These are phyloP conservation scores for Bilobella aurantiaca DNA, from an alignment of 1,140 invertebrate genomes.

Conservation along the genomic window DNA sequence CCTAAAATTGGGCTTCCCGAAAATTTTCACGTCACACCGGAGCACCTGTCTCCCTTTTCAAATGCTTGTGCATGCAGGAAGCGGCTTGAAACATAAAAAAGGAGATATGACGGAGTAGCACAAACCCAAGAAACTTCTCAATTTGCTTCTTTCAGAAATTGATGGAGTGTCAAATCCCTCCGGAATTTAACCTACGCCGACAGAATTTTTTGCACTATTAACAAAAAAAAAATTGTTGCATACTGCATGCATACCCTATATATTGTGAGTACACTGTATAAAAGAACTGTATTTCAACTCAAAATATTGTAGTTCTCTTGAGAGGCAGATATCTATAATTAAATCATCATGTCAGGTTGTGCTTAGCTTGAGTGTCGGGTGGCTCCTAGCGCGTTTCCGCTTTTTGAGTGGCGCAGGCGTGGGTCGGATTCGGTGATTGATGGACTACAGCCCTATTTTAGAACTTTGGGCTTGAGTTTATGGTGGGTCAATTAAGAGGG, in stretches of 20 bases:
- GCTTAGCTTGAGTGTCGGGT: too few species aligned
- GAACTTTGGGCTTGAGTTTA: not conserved
- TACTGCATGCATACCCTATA: too few species aligned
- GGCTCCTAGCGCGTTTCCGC: too few species aligned
- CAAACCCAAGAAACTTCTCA: not conserved
- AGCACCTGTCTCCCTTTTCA: not conserved
- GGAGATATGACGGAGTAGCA: not conserved
- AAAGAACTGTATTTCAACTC: not conserved
- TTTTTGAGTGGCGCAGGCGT: too few species aligned
- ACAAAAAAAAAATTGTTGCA: too few species aligned
- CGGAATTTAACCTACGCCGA: not conserved
- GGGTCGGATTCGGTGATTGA: too few species aligned
- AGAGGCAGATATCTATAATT: not conserved
- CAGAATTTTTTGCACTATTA: too few species aligned
- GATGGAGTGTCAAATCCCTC: not conserved
- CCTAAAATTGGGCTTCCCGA: too few species aligned
- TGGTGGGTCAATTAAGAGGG: conserved; percentile 4
- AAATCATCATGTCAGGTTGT: not conserved
- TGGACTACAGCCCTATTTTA: too few species aligned
- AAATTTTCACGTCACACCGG: too few species aligned
- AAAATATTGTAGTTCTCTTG: not conserved
- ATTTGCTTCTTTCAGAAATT: not conserved
- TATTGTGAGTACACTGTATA: too few species aligned
- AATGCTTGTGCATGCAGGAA: not conserved
- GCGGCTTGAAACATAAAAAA: not conserved